Conservation (phyloP, 2,113 vertebrate genomes). For the Irena cyanogastra region DNA sequence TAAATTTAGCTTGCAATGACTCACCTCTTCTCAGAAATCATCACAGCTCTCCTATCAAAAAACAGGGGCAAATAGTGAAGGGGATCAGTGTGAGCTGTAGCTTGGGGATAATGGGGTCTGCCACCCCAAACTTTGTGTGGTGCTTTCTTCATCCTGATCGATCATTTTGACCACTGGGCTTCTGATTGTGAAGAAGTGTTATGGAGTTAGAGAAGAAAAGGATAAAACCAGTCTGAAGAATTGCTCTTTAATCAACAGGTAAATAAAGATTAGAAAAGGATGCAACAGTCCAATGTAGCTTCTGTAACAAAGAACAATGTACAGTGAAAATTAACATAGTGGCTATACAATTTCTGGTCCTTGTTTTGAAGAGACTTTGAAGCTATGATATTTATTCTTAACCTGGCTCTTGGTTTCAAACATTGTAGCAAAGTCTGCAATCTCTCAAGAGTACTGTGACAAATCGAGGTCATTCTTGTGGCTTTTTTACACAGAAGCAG, state of each 20-base stretch:
- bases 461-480: neutral
- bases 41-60: neutral
- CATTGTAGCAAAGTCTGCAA: neutral
- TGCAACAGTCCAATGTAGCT: neutral
- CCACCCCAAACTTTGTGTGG: neutral
- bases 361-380: neutral
- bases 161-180: neutral
- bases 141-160: neutral
- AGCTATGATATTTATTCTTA: neutral
- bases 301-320: neutral
- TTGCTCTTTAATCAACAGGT: neutral
- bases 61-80: neutral
- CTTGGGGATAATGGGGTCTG: neutral
- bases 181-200: neutral
- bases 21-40: neutral
- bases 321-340: neutral
- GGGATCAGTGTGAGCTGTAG: neutral
- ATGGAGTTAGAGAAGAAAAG: neutral
- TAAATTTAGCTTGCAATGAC: neutral
- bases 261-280: neutral
- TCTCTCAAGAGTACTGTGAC: neutral
- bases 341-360: neutral
- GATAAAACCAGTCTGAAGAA: neutral
- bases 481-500: neutral
- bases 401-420: neutral